phyloP scores from a whole-genome alignment of 2,888 invertebrate species.

The Ectobius pallidus region DNA sequence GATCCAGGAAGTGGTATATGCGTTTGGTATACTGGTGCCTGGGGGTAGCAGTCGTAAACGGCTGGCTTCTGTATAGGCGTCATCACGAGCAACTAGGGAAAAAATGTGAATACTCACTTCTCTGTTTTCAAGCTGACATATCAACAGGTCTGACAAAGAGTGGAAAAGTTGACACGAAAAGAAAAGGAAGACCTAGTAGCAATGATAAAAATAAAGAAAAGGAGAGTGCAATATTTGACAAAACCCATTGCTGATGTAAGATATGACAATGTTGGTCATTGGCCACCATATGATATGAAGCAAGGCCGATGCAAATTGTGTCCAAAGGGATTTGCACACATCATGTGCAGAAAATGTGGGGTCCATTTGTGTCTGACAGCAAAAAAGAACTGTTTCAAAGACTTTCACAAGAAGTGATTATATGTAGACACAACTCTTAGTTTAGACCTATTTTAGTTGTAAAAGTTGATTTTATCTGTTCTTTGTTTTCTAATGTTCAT shows the following conservation, averaged over 20 bases:
- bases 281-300: too few species aligned
- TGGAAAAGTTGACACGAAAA: not conserved
- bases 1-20: constrained; percentile 46
- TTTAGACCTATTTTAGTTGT: too few species aligned
- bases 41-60: constrained; percentile 43
- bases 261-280: not conserved
- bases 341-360: too few species aligned
- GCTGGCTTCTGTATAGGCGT: constrained; percentile 42
- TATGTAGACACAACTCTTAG: too few species aligned
- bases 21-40: constrained; percentile 46
- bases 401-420: too few species aligned
- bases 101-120: not conserved
- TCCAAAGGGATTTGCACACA: too few species aligned
- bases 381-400: too few species aligned
- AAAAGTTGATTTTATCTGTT: too few species aligned
- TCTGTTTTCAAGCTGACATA: not conserved
- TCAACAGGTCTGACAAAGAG: not conserved
- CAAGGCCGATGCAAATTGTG: too few species aligned
- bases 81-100: not conserved
- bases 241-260: not conserved
- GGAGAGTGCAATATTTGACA: not conserved
- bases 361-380: too few species aligned
- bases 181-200: not conserved
- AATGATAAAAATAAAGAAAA: too few species aligned
- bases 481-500: too few species aligned